These are phyloP conservation scores for Cheracebus regulus DNA, from an alignment of 2,797 vertebrate species.

Conservation along the genomic window DNA sequence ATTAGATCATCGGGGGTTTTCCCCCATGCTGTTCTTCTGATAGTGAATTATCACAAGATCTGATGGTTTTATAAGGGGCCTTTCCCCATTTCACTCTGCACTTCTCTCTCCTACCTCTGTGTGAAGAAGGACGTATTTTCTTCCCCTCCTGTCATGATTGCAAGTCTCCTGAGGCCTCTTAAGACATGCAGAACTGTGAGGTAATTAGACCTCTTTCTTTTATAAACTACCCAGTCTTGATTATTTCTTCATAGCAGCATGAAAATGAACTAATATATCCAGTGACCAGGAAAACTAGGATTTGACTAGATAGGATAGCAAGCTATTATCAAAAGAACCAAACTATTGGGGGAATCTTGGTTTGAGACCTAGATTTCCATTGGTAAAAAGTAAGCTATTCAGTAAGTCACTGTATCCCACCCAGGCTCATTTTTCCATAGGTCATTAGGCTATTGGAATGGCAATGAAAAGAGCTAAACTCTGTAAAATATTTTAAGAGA, in stretches of 20 bases:
- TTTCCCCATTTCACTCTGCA: not conserved
- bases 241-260: not conserved
- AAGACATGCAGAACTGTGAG: not conserved
- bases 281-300: not conserved
- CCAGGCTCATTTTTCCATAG: not conserved
- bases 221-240: not conserved
- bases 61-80: not conserved
- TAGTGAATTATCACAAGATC: not conserved
- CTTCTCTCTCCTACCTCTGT: not conserved
- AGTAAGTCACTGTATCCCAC: not conserved
- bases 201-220: not conserved
- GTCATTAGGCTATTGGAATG: not conserved
- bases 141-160: not conserved
- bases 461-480: not conserved
- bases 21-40: not conserved
- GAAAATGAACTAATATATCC: not conserved
- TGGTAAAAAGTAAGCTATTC: not conserved
- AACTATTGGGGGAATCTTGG: not conserved
- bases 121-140: not conserved
- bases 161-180: not conserved
- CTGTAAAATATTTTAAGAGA: not conserved
- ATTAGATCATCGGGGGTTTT: not conserved
- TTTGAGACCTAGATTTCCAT: not conserved
- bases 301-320: not conserved
- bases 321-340: not conserved